Percentiles rank a stretch among this genome's conserved stretches.
Evolutionary conservation across 1,140 invertebrate species (phyloP).

Genomic region (Calliopsis andreniformis): DNA sequence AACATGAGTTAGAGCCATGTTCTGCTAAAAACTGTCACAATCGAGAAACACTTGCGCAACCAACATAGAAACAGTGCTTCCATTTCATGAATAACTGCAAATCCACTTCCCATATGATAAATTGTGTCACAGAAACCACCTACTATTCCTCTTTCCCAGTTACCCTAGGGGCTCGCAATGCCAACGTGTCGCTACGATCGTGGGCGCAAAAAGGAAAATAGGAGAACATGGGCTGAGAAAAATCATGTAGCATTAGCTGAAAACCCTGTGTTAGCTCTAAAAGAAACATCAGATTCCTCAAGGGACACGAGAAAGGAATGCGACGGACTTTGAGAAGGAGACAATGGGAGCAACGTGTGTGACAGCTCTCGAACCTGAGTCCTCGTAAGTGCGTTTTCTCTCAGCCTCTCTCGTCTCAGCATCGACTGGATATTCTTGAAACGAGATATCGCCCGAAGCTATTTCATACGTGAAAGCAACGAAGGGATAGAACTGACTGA

Average conservation of each 20-base stretch:
- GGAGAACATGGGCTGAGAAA: neutral
- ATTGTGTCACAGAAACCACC: too few relatives aligned
- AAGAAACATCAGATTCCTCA: too few relatives aligned
- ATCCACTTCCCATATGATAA: too few relatives aligned
- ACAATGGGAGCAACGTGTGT: conserved; percentile 27
- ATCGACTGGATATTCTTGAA: conserved; percentile 51
- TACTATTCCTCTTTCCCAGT: neutral
- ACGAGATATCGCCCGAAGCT: conserved; percentile 71
- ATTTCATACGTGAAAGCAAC: conserved; percentile 68
- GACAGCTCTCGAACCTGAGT: conserved; percentile 39
- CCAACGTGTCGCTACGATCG: neutral
- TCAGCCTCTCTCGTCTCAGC: neutral
- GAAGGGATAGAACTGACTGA: conserved; percentile 19
- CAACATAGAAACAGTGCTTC: too few relatives aligned
- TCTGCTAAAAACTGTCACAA: too few relatives aligned
- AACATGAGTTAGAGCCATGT: too few relatives aligned
- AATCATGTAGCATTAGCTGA: neutral
- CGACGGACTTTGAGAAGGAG: conserved; percentile 29
- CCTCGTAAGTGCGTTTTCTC: conserved; percentile 13
- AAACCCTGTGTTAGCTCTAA: neutral
- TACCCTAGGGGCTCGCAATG: too few relatives aligned
- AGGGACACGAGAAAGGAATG: conserved; percentile 21
- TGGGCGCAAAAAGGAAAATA: neutral
- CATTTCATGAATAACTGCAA: too few relatives aligned
- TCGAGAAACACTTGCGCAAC: too few relatives aligned